Base-by-base conservation (phyloP, 2,797 vertebrate species). In the Sternotherus odoratus region DNA sequence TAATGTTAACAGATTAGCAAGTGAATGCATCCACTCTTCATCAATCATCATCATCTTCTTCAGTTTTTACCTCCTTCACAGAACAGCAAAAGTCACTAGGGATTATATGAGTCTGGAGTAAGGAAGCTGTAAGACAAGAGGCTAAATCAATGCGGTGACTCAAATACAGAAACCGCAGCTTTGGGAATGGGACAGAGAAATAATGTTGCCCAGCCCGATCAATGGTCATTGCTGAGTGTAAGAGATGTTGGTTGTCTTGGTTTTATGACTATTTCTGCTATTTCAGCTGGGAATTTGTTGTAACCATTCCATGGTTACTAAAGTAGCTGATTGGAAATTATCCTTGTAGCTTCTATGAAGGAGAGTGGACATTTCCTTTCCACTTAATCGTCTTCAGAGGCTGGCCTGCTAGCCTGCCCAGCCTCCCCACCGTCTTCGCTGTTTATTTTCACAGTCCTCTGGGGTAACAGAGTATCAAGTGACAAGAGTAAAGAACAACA, bases 141-240 rank as follows among this genome's bases (percentile, higher is more conserved):
- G 30, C 51, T 75, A 60, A 91, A 91, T 92, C 51, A 82, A 0
- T 85, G 54, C 50, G 39, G 39, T 13, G 36, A 91, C 60, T 90
- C 43, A 86, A 84, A 82, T 36, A 21, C 6, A 84, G 79, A 78
- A 93, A 89, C 26, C 2, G 1, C 48, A 83, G 54, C 28, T 89
- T 94, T 95, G 77, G 77, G 87, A 1, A 0, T 28, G 28, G 23
- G 30, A 50, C n/a, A 79, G 69, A 28, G 54, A 91, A 46, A 95
- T 49, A 1, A 3, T 4, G 28, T 72, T 91, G 84, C 51, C 1
- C 0, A 2, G 84, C 51, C 1, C 0, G 1, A 13, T 30, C 74
- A 50, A 23, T 39, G n/a, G 33, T 54, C 56, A 77, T 85, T 77
- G 56, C 54, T 85, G n/a, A n/a, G n/a, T n/a, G 23, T 49, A 28